Conservation (phyloP, 2,113 vertebrate species). For the Gobiocypris rarus region DNA sequence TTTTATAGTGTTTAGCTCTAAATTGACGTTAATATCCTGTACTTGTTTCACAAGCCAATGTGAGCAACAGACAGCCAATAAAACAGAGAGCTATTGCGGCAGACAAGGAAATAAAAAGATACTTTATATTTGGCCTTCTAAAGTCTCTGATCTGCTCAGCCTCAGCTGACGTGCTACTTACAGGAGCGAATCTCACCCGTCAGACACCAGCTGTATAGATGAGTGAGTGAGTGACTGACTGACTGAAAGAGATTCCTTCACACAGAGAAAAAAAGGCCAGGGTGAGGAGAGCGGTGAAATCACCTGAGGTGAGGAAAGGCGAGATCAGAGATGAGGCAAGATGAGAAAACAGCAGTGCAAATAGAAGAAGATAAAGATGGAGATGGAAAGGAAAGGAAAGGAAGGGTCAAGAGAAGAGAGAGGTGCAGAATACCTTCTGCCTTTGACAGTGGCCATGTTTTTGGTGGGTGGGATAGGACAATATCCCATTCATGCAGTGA, state of each 20-base stretch:
- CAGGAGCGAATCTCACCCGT: slow-evolving; percentile 10
- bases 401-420: slow-evolving; percentile 23
- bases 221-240: neutral
- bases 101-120: neutral
- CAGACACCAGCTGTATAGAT: slow-evolving; percentile 21
- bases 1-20: slow-evolving; percentile 12
- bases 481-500: slow-evolving; percentile 4
- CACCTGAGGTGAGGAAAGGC: slow-evolving; percentile 2
- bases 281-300: slow-evolving; percentile 4
- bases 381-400: neutral
- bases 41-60: slow-evolving; percentile 18
- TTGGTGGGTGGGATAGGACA: neutral
- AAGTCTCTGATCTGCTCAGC: neutral
- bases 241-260: slow-evolving; percentile 28
- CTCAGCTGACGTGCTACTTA: neutral
- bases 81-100: neutral
- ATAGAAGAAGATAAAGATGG: neutral
- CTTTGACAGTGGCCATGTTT: too few species aligned
- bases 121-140: neutral
- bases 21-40: slow-evolving; percentile 37
- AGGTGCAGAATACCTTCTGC: too few species aligned
- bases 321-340: slow-evolving; percentile 10
- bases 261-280: neutral
- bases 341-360: slow-evolving; percentile 4
- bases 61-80: slow-evolving; percentile 15